Evolutionary conservation across 2,113 vertebrate species (phyloP).

Genomic region (Mungos mungo): DNA sequence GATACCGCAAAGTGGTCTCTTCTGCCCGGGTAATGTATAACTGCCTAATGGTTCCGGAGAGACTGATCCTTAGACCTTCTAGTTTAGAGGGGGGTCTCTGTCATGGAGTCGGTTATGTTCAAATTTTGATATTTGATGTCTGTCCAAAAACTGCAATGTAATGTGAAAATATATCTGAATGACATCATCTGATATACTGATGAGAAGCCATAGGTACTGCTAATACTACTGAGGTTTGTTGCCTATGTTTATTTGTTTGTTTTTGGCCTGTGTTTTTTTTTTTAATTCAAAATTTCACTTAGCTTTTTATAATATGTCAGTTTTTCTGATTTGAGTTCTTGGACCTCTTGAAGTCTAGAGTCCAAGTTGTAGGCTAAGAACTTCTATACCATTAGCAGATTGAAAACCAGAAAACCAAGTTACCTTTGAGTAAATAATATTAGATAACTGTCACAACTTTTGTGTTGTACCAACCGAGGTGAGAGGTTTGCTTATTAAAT

Average conservation of each 20-base stretch:
- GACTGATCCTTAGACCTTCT: too few relatives aligned
- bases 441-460: neutral
- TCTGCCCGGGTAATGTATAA: too few relatives aligned
- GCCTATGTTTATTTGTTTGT: neutral
- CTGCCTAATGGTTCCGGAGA: too few relatives aligned
- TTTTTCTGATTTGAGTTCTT: neutral
- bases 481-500: neutral
- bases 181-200: neutral
- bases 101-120: too few relatives aligned
- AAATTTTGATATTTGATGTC: neutral
- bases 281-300: neutral
- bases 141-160: neutral
- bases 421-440: neutral
- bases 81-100: too few relatives aligned
- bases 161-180: neutral
- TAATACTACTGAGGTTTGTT: neutral
- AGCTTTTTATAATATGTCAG: neutral
- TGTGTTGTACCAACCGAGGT: neutral
- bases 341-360: neutral
- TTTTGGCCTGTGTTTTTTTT: neutral
- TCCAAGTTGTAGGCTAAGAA: neutral
- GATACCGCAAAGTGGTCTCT: too few relatives aligned
- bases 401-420: neutral
- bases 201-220: neutral
- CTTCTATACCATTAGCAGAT: neutral